phyloP scores from a whole-genome alignment of 1,140 invertebrate species.

The Ostrea denselamellosa region DNA sequence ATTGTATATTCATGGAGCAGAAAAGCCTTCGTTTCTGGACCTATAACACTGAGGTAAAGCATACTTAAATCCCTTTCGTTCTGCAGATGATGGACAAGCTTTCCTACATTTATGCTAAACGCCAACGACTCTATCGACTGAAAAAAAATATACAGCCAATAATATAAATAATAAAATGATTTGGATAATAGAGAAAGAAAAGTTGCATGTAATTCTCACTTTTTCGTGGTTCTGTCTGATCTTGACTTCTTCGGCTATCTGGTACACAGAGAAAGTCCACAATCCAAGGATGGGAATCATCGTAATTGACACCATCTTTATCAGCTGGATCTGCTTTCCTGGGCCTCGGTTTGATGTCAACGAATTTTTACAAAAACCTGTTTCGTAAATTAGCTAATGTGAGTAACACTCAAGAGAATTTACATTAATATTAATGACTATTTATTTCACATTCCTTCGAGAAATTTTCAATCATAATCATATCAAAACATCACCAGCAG shows the following conservation, averaged over 20 bases:
- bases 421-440: no score
- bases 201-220: slow-evolving; percentile 41
- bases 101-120: slow-evolving; percentile 64
- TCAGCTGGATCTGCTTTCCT: slow-evolving; percentile 61
- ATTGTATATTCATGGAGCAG: slow-evolving; percentile 64
- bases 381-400: background rate
- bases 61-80: slow-evolving; percentile 70
- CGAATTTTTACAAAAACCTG: slow-evolving; percentile 55
- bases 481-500: no score
- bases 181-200: background rate
- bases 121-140: slow-evolving; percentile 43
- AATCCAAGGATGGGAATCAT: slow-evolving; percentile 62
- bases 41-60: slow-evolving; percentile 64
- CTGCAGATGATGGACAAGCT: slow-evolving; percentile 70
- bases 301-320: slow-evolving; percentile 65
- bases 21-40: slow-evolving; percentile 64
- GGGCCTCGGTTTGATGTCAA: slow-evolving; percentile 59
- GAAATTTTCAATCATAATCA: no score
- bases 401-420: no score
- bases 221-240: slow-evolving; percentile 58
- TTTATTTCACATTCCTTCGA: no score
- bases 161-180: background rate
- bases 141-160: background rate
- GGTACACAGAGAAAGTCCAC: slow-evolving; percentile 63
- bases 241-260: slow-evolving; percentile 57